phyloP scores from a whole-genome alignment of 2,113 vertebrate genomes.

The Ctenomys sociabilis region DNA sequence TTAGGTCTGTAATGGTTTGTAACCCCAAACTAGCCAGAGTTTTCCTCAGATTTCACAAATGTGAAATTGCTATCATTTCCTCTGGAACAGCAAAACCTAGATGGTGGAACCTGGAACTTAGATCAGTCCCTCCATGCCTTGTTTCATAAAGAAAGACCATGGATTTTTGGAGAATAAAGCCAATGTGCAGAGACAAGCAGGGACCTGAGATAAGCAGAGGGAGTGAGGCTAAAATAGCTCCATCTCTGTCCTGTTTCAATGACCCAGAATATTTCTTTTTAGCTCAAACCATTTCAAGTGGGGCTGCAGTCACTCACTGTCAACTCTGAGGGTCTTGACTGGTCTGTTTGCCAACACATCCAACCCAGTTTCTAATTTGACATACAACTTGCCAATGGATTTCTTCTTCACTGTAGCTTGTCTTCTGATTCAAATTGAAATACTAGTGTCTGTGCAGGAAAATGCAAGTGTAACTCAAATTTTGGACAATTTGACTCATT shows the following conservation, averaged over 20 bases:
- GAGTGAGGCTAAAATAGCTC: background rate
- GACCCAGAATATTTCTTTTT: background rate
- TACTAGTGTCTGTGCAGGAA: conserved; percentile 39
- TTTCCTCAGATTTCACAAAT: conserved; percentile 30
- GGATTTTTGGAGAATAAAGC: background rate
- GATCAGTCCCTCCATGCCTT: background rate
- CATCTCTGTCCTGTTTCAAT: background rate
- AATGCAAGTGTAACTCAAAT: conserved; percentile 31
- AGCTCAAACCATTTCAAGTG: background rate
- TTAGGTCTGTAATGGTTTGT: background rate
- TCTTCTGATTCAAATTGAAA: conserved; percentile 35
- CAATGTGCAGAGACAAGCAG: background rate
- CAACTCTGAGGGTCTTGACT: background rate
- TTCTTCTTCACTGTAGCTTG: background rate
- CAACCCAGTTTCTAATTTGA: background rate
- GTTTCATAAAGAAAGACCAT: background rate
- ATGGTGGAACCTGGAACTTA: background rate
- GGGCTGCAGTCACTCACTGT: background rate
- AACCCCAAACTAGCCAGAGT: background rate
- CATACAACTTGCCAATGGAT: background rate
- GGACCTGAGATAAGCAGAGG: background rate
- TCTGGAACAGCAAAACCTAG: background rate
- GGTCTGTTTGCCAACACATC: background rate
- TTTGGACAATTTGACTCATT: conserved; percentile 43
- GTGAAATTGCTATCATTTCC: background rate